Evolutionary conservation across 2,113 vertebrate species (phyloP), one percentile per base, ranked within the genome.

Genomic region (Polyodon spathula): DNA sequence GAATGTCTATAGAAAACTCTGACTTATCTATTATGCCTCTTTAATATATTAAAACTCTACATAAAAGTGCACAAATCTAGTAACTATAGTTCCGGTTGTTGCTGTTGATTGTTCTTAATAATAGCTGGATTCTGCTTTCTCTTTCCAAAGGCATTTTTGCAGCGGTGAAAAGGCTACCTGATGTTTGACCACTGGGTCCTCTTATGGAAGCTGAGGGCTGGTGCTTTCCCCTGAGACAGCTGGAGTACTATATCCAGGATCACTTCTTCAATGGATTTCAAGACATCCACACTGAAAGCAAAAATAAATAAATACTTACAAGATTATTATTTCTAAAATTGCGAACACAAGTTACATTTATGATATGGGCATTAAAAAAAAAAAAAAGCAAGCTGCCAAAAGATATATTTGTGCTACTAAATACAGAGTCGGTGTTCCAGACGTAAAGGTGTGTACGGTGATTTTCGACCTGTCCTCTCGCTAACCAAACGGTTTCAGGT

Each of bases 161-260:
- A 12, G n/a, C 17, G 5, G 39, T 58, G 37, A 51, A 37, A 60
- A 60, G 37, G 11, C 69, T 82, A 93, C 92, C 84, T 85, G 62
- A 93, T 76, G 42, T 95, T 96, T 63, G 69, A 81, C 93, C 92
- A 95, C 39, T 77, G 84, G 40, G 80, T 74, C 83, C 91, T 87
- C 68, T 86, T 87, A 58, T 84, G 80, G 60, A 93, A 1, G 1
- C 50, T 74, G 60, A 96, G 84, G 52, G 78, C 77, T 60, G 93
- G 92, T 40, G 89, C 87, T 67, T 92, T 82, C 0, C 82, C 79
- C 69, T 77, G 83, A 37, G 89, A 88, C 72, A 96, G 66, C 66
- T 84, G 84, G 60, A 71, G 67, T 63, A 91, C 0, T 14, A 89
- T 53, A 53, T 79, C 84, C 38, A 89, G 70, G 66, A 95, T 83